Base-by-base conservation (phyloP, 1,140 invertebrate genomes). In the Bombus confusus region DNA sequence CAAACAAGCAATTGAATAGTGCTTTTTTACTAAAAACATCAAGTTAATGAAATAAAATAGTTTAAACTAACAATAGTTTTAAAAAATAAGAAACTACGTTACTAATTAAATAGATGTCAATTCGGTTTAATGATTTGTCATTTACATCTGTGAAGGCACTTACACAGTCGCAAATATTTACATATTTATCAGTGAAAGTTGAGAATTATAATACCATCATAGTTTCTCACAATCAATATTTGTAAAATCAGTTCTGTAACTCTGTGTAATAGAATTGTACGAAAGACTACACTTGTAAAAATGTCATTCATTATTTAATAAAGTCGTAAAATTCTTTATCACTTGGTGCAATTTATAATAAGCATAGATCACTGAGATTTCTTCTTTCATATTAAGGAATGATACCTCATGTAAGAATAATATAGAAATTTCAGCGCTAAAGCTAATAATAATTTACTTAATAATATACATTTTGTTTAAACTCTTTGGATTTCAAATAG, bases 401-500 rank as follows among this genome's bases (percentile, higher is more conserved):
- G 9, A 80, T 88, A 83, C 64, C 83, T 86, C 69, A 72, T 66
- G 69, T 43, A 39, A 57, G 37, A 66, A 78, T 64, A 41, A 28
- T 77, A 83, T 86, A 75, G 59, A 83, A 86, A 41, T 79, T 80
- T 41, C 59, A 59, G 8, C 47, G 41, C 37, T 74, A 74, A 64
- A 47, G 34, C 31, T 85, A 66, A 31, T 78, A 66, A 80, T 72
- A 72, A 64, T 74, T 85, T 22, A 3, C 57, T 62, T 22, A 13
- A 52, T 80, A 79, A 43, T 57, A 34, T 43, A 9, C 25, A 68
- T 57, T 10, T 28, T 75, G n/a, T 83, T 96, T 97, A 98, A 78
- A 98, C 97, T 91, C 98, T 96, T 93, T 99, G 98, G 91, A 99
- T 99, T 96, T 99, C 99, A 96, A 99, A 99, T 74, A 99, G 96